Evolutionary conservation across 53 echinoderm and acorn worm species (phyloP).

Genomic region (Antedon mediterranea): DNA sequence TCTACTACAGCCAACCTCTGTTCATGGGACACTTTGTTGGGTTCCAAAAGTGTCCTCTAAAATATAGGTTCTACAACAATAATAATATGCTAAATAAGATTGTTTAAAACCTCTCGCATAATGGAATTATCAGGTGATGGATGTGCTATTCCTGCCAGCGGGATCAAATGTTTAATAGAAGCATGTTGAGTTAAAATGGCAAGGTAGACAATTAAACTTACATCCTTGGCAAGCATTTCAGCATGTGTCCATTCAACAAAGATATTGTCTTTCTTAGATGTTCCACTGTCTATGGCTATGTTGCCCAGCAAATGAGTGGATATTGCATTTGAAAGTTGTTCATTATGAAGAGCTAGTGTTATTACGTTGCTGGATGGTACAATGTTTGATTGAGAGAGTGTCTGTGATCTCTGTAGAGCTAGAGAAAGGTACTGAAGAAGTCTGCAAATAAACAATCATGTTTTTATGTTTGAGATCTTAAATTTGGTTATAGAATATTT

Average conservation of each 20-base stretch:
- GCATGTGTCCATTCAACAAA: constrained; percentile 93
- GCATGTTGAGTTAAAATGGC: too few species aligned
- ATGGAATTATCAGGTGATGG: too few species aligned
- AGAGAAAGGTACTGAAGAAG: constrained; percentile 70
- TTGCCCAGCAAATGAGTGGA: constrained; percentile 65
- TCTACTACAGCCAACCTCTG: too few species aligned
- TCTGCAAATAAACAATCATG: constrained; percentile 25
- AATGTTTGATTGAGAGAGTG: constrained; percentile 28
- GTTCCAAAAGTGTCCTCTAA: too few species aligned
- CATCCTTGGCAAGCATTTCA: constrained; percentile 92
- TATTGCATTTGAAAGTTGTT: constrained; percentile 65
- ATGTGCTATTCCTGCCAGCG: too few species aligned
- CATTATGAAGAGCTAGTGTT: constrained; percentile 64
- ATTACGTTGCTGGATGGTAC: constrained; percentile 57
- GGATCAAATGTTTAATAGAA: too few species aligned
- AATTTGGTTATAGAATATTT: too few species aligned
- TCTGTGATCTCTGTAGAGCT: constrained; percentile 65
- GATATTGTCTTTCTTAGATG: constrained; percentile 23
- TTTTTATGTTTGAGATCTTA: too few species aligned
- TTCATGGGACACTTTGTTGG: too few species aligned
- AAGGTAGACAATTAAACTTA: constrained; percentile 12
- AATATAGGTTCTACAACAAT: too few species aligned
- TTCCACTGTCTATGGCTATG: constrained; percentile 19
- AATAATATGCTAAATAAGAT: too few species aligned
- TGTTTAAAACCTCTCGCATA: too few species aligned